Evolutionary conservation across 2,113 vertebrate species (phyloP).

Genomic region (Lasiurus borealis): DNA sequence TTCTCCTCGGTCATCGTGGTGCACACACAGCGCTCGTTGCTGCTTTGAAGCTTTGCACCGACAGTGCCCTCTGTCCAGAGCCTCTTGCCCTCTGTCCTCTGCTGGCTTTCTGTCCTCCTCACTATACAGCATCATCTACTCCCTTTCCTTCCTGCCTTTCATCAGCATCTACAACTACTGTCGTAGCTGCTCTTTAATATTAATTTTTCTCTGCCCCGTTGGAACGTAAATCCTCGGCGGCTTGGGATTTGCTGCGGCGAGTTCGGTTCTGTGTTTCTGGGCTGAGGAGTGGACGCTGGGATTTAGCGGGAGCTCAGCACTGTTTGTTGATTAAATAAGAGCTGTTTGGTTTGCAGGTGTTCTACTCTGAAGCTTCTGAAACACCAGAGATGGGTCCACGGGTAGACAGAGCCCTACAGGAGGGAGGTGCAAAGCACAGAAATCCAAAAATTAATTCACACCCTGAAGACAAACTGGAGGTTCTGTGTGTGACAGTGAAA

Average conservation of each 20-base stretch:
- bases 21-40: neutral
- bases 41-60: neutral
- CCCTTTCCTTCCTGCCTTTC: neutral
- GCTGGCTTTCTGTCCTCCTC: neutral
- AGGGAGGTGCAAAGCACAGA: neutral
- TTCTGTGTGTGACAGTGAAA: neutral
- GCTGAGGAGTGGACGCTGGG: neutral
- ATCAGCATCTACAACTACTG: neutral
- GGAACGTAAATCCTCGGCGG: neutral
- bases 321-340: slow-evolving; percentile 1
- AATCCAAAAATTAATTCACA: neutral
- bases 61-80: neutral
- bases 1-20: neutral
- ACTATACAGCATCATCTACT: too few relatives aligned
- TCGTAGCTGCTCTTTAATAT: neutral
- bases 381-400: neutral
- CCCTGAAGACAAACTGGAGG: neutral
- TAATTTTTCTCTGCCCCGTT: neutral
- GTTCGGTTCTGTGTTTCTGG: neutral
- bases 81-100: neutral
- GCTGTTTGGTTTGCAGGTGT: neutral
- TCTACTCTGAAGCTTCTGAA: neutral
- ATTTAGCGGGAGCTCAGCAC: neutral
- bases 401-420: neutral
- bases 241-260: neutral